Percentiles rank a stretch among this genome's conserved stretches.
These are phyloP conservation scores for Pseudomyrmex pallidus DNA, from an alignment of 1,140 invertebrate species.

Conservation along the genomic window DNA sequence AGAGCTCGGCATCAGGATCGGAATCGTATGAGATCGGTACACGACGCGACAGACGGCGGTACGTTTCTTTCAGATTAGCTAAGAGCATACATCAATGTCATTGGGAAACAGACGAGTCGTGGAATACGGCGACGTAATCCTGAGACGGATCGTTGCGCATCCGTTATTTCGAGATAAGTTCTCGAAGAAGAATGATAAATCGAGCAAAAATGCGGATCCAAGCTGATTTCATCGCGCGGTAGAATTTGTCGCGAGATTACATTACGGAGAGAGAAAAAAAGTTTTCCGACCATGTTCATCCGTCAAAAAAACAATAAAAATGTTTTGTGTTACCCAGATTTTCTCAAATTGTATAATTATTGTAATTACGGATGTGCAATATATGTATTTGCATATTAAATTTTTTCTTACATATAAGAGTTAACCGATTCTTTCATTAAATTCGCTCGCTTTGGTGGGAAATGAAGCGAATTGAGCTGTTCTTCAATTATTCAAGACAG, in stretches of 20 bases:
- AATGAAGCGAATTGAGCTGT: constrained; percentile 48
- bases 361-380: no score
- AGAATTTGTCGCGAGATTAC: not conserved
- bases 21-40: not conserved
- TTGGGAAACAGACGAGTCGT: constrained; percentile 13
- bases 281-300: not conserved
- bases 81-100: constrained; percentile 57
- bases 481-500: constrained; percentile 42
- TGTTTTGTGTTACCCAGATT: not conserved
- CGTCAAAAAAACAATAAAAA: not conserved
- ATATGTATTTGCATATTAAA: not conserved
- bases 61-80: constrained; percentile 43
- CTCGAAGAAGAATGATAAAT: constrained; percentile 57
- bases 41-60: constrained; percentile 7
- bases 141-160: constrained; percentile 50
- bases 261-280: not conserved
- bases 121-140: constrained; percentile 44
- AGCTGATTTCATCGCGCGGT: not conserved
- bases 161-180: constrained; percentile 45
- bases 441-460: constrained; percentile 15
- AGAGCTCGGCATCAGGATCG: constrained; percentile 7
- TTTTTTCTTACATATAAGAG: not conserved
- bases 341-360: not conserved
- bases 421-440: constrained; percentile 17
- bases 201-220: constrained; percentile 8